Base-by-base conservation (phyloP, 2,888 invertebrate species). In the Eupithecia insigniata region DNA sequence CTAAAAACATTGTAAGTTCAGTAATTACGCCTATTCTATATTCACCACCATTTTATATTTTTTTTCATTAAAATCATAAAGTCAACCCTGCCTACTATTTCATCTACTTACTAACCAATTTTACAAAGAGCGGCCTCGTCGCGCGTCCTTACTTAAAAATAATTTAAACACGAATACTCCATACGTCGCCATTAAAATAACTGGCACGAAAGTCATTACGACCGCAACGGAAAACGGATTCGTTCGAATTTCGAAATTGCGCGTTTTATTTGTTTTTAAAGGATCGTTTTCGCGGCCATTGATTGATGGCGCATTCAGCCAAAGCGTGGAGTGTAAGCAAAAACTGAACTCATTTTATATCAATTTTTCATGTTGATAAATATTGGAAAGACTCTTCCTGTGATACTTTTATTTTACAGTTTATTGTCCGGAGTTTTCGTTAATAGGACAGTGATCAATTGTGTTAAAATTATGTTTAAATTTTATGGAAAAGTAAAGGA, bases 341-440 rank as follows among this genome's bases (percentile, higher is more conserved):
- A 88, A 90, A 84, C 81, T 78, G 76, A 82, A 77, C 84, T 85
- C 85, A 89, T 90, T 89, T 90, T 89, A 90, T 85, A 89, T 80
- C 88, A 84, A 89, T 91, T 88, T 90, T 89, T 91, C 89, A 90
- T 83, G 84, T 85, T 87, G 87, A 88, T 87, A 84, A 85, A 88
- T 87, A 85, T 77, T 83, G 73, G 74, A 65, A 62, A 34, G 66
- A 32, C n/a, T 73, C 22, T 66, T n/a, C 18, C 18, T 34, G 34
- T 28, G 51, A 70, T 66, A 62, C 51, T 66, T 71, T 61, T 36
- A 28, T 67, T 67, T 51, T 8, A 46, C 7, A 43, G 43, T 43
- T 22, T 46, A n/a, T 46, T 46, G n/a, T n/a, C 1, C 8, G 7
- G n/a, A n/a, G 8, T n/a, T 46, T n/a, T 46, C 16, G 39, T 39